These are phyloP conservation scores for Gyrodactylus bullatarudis DNA, from an alignment of 1,140 invertebrate species.

Conservation along the genomic window DNA sequence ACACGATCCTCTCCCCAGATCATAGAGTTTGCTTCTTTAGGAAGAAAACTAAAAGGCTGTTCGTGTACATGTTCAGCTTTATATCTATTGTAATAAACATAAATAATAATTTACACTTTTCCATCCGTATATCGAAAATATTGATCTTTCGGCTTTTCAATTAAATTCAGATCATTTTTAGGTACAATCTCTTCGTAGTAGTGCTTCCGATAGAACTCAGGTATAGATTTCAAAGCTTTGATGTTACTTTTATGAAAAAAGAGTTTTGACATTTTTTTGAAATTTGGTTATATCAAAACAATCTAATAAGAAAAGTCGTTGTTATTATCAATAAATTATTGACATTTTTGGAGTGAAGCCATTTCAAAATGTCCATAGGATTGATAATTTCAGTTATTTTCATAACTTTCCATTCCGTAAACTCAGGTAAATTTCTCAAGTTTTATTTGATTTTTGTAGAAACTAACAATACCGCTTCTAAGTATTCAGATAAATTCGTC, in stretches of 20 bases:
- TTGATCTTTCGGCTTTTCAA: neutral
- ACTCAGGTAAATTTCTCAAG: too few species aligned
- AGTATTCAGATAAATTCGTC: too few species aligned
- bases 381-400: too few species aligned
- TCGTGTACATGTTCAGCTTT: neutral
- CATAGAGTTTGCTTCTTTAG: neutral
- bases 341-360: too few species aligned
- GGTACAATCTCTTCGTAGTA: neutral
- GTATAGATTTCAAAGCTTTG: neutral
- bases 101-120: neutral
- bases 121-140: neutral
- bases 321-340: too few species aligned
- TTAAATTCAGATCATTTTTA: neutral
- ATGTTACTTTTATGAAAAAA: neutral
- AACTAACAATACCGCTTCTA: too few species aligned
- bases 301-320: too few species aligned
- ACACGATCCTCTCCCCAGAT: neutral
- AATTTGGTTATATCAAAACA: too few species aligned
- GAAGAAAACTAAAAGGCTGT: neutral
- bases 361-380: too few species aligned
- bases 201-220: neutral
- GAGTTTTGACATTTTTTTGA: neutral
- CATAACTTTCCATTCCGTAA: too few species aligned
- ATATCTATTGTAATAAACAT: neutral
- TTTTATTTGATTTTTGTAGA: too few species aligned